phyloP scores from a whole-genome alignment of 2,113 vertebrate species.

The Carettochelys insculpta region DNA sequence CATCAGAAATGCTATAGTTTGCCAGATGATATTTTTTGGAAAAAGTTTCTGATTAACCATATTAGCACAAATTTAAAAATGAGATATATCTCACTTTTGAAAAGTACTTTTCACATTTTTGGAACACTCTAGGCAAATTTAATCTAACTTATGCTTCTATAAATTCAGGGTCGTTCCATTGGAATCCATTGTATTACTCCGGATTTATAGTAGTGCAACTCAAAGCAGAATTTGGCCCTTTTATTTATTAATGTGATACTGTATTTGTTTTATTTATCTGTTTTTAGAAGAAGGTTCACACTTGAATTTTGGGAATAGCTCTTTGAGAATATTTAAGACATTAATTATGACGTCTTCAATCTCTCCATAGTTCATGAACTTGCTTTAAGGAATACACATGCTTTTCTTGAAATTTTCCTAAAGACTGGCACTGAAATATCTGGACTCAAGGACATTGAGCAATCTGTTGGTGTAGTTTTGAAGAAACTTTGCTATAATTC shows the following conservation, averaged over 20 bases:
- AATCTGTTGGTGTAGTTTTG: neutral
- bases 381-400: neutral
- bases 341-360: neutral
- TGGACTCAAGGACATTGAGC: neutral
- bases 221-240: neutral
- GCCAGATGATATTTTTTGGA: neutral
- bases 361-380: neutral
- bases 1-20: neutral
- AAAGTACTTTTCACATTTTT: neutral
- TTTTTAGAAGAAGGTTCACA: neutral
- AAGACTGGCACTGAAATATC: neutral
- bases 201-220: neutral
- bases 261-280: neutral
- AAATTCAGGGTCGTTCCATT: neutral
- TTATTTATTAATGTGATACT: neutral
- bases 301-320: neutral
- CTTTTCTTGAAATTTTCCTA: neutral
- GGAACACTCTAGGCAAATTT: neutral
- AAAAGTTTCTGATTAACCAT: neutral
- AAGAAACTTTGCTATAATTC: conserved; percentile 2
- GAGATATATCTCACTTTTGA: neutral
- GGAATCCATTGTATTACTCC: neutral
- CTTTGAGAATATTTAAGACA: neutral
- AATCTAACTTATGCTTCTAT: neutral
- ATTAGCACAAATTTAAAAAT: neutral